phyloP scores from a whole-genome alignment of 2,888 invertebrate species.

The Xylota sylvarum region DNA sequence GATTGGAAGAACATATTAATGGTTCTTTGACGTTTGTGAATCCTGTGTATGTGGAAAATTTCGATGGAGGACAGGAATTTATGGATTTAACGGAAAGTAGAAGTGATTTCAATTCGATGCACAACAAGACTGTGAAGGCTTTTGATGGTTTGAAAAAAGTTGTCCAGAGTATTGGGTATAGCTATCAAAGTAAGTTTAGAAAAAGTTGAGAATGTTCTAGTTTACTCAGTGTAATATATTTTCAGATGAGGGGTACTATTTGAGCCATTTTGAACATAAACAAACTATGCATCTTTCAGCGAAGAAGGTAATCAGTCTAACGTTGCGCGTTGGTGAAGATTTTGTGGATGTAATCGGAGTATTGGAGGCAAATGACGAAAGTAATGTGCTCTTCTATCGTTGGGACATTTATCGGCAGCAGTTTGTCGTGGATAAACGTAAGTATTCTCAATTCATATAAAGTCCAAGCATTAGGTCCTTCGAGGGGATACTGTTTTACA shows the following conservation, averaged over 20 bases:
- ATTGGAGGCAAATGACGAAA: constrained; percentile 69
- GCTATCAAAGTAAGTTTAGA: constrained; percentile 75
- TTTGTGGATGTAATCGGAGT: constrained; percentile 79
- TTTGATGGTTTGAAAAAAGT: constrained; percentile 64
- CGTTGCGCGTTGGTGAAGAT: constrained; percentile 37
- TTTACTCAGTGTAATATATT: not conserved
- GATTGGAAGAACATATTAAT: constrained; percentile 7
- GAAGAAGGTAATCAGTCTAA: constrained; percentile 77
- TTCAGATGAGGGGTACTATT: constrained; percentile 77
- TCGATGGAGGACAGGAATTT: constrained; percentile 75
- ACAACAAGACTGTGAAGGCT: constrained; percentile 73
- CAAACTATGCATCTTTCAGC: constrained; percentile 79
- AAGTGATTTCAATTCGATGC: constrained; percentile 41
- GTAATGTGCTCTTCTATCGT: constrained; percentile 77
- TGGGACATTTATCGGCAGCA: constrained; percentile 79
- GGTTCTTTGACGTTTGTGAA: constrained; percentile 80
- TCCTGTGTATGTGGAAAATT: constrained; percentile 79
- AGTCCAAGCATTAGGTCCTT: no score
- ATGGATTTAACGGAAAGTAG: constrained; percentile 27
- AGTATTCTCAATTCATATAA: constrained; percentile 72
- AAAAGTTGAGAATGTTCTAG: not conserved
- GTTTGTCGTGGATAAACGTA: constrained; percentile 80
- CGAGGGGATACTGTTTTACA: no score
- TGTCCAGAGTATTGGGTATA: constrained; percentile 77
- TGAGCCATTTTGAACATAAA: constrained; percentile 81